Conservation (phyloP, 2,113 vertebrate genomes). For the Clinocottus analis region DNA sequence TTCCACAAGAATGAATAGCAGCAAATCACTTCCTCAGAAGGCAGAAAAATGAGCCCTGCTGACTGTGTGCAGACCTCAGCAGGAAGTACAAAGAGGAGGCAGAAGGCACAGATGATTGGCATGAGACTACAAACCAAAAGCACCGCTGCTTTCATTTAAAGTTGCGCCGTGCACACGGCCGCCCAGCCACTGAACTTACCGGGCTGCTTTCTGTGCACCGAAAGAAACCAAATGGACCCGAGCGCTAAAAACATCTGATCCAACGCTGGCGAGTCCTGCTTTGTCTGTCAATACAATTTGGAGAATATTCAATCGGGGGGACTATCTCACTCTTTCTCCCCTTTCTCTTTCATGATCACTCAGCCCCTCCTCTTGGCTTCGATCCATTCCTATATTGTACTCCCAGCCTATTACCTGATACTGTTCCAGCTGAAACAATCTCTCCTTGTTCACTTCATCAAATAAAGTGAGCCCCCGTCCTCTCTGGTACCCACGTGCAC, state of each 20-base stretch:
- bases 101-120: slow-evolving; percentile 39
- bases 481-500: background rate
- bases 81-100: slow-evolving; percentile 41
- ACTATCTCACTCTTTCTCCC: background rate
- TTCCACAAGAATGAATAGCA: slow-evolving; percentile 39
- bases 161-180: slow-evolving; percentile 11
- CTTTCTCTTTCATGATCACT: background rate
- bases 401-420: background rate
- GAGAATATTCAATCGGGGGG: background rate
- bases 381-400: background rate
- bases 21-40: slow-evolving; percentile 33
- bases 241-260: background rate
- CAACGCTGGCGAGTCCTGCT: background rate
- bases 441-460: background rate
- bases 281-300: slow-evolving; percentile 12
- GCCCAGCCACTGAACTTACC: background rate
- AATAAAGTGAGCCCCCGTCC: background rate
- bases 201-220: background rate
- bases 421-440: background rate
- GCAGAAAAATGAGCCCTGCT: slow-evolving; percentile 55
- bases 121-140: slow-evolving; percentile 29
- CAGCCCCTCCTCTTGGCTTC: slow-evolving; percentile 12
- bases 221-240: background rate
- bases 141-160: slow-evolving; percentile 18
- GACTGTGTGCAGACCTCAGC: slow-evolving; percentile 58